These are phyloP conservation scores for Monarcha castaneiventris DNA, from an alignment of 2,113 vertebrate genomes.

Conservation along the genomic window DNA sequence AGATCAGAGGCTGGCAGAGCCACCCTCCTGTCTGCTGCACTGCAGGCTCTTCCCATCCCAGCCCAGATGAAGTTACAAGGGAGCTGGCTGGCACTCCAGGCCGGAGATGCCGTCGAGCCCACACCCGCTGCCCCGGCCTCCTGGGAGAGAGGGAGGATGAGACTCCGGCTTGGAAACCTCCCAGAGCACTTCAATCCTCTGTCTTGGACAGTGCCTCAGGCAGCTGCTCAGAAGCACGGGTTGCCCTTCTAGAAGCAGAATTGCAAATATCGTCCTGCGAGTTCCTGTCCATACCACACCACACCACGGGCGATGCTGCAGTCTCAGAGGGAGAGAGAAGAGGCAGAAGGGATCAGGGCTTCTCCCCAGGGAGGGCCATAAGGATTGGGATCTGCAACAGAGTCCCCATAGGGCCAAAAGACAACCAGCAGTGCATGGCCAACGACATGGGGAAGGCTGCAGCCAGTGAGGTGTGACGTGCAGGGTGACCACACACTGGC, in stretches of 20 bases:
- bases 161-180: not conserved
- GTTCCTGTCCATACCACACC: not conserved
- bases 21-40: not conserved
- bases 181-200: not conserved
- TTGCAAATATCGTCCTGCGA: not conserved
- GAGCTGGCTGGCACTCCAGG: not conserved
- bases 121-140: not conserved
- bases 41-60: not conserved
- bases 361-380: not conserved
- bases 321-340: not conserved
- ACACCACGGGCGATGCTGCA: not conserved
- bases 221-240: not conserved
- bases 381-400: not conserved
- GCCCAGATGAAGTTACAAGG: not conserved
- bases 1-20: slow-evolving; percentile 18
- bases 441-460: accelerated
- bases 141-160: not conserved
- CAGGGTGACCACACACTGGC: not conserved
- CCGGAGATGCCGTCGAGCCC: not conserved
- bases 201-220: not conserved
- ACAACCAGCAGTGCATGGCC: accelerated
- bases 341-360: not conserved
- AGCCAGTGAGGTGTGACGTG: not conserved
- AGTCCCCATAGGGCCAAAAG: not conserved
- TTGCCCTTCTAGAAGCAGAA: not conserved